Evolutionary conservation across 2,888 invertebrate genomes (phyloP).

Genomic region (Cephonodes hylas): DNA sequence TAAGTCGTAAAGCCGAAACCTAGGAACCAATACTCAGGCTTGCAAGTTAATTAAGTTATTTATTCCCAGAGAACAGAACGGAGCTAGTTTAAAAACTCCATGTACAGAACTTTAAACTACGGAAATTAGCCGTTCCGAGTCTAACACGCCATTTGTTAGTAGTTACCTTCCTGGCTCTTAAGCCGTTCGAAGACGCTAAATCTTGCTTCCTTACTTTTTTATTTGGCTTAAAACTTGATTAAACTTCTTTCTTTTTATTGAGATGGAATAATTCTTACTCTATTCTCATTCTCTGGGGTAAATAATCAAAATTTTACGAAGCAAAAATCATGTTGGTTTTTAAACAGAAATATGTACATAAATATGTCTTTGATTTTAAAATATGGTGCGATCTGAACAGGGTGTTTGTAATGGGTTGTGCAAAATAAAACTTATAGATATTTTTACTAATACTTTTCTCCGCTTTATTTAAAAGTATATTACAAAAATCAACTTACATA

Average conservation of each 20-base stretch:
- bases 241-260: not conserved
- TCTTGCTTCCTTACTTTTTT: not conserved
- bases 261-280: not conserved
- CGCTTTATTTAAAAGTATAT: too few relatives aligned
- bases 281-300: too few relatives aligned
- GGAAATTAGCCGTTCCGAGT: constrained; percentile 19
- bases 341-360: not conserved
- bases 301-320: too few relatives aligned
- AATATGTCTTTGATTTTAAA: not conserved
- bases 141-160: constrained; percentile 12
- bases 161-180: constrained; percentile 5
- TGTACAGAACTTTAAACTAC: constrained; percentile 20
- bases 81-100: constrained; percentile 25
- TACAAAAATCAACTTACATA: too few relatives aligned
- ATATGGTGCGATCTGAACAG: too few relatives aligned
- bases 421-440: too few relatives aligned
- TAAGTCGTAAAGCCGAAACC: not conserved
- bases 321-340: too few relatives aligned
- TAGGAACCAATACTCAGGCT: not conserved
- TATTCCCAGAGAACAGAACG: constrained; percentile 19
- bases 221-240: not conserved
- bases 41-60: constrained; percentile 19
- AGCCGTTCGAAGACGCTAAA: not conserved
- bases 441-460: too few relatives aligned
- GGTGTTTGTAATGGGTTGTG: too few relatives aligned